Evolutionary conservation across 2,797 vertebrate genomes (phyloP), one percentile per base, ranked within the genome.

Genomic region (Alcedo atthis): DNA sequence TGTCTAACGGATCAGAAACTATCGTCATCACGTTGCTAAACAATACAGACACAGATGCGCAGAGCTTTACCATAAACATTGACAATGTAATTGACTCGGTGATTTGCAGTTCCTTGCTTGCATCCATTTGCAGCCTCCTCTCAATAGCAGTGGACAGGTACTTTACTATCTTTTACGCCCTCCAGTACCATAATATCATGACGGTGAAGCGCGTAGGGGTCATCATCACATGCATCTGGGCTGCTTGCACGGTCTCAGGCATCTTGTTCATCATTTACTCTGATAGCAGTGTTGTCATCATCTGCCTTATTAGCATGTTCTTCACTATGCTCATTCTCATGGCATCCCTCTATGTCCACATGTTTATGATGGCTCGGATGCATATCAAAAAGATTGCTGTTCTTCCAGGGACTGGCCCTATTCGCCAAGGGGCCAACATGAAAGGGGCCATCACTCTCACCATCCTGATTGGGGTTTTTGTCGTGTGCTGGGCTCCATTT

Each of bases 401-500:
- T 24, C 97, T 99, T 75, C 98, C 98, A 0, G 98, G 98, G 62
- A 98, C 98, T 3, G 98, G 98, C 4, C 95, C 98, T 69, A 96
- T 99, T 86, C 98, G 97, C 15, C 99, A 99, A 96, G 98, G 98
- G 2, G 98, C 99, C 93, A 99, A 98, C 96, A 99, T 99, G 99
- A 99, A 99, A 93, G 99, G 99, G 9, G 99, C 99, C 10, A 98
- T 99, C 81, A 99, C 99, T 32, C 95, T 99, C 89, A 99, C 99
- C 93, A 99, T 99, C 74, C 96, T 99, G 66, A 98, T 99, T 1
- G 99, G 99, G 17, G 99, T 99, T 76, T 99, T 99, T 55, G 98
- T 99, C 9, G 99, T 99, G 57, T 99, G 99, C 97, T 99, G 99
- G 99, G 98, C 99, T 21, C 99, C 99, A 0, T 99, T 99, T 91